A percentile compares a stretch with the other conserved stretches of the same genome.
Conservation (phyloP, 2,113 vertebrate genomes). For the Petromus typicus region DNA sequence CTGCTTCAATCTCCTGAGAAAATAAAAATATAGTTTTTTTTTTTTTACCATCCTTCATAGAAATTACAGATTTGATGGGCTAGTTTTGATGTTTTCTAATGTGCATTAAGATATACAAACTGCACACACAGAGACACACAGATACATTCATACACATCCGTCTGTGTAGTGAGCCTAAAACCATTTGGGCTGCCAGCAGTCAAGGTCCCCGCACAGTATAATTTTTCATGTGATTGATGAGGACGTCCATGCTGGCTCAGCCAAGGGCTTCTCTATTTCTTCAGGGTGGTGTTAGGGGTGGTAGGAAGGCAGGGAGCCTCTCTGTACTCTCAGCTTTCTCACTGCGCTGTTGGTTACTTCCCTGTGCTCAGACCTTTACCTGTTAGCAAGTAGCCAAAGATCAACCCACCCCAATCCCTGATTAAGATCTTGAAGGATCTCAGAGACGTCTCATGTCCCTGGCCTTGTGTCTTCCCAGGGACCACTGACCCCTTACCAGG, state of each 20-base stretch:
- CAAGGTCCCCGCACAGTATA: background rate
- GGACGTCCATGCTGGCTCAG: background rate
- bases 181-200: background rate
- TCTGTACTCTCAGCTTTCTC: too few species aligned
- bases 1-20: background rate
- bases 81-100: background rate
- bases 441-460: rapidly evolving
- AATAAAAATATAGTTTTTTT: background rate
- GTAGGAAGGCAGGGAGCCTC: background rate
- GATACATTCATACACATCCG: background rate
- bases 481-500: too few species aligned
- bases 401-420: background rate
- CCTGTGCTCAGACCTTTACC: background rate
- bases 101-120: background rate
- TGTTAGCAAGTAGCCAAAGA: background rate
- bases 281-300: background rate
- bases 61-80: background rate
- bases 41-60: background rate
- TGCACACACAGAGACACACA: background rate
- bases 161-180: background rate
- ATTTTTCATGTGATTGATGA: background rate
- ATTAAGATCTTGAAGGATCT: background rate
- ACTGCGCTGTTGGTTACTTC: background rate
- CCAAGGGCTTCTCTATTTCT: background rate
- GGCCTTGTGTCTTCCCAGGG: background rate